Conservation (phyloP, 1,140 invertebrate genomes). For the Magallana gigas region DNA sequence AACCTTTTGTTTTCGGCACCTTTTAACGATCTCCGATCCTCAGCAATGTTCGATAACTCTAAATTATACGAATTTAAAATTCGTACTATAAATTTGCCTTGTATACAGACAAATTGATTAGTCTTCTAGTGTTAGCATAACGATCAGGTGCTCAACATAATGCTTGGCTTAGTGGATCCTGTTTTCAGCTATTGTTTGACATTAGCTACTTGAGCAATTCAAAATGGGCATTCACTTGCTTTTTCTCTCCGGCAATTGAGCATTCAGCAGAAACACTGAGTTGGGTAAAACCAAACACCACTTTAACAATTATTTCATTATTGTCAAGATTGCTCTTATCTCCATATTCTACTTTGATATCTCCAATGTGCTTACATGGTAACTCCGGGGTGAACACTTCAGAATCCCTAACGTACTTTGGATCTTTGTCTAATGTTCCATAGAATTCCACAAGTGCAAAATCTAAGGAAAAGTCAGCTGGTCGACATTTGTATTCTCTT, state of each 20-base stretch:
- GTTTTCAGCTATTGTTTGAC: too few species aligned
- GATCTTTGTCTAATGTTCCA: not conserved
- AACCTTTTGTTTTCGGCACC: too few species aligned
- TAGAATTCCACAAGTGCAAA: not conserved
- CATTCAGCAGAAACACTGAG: slow-evolving; percentile 5
- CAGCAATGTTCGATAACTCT: too few species aligned
- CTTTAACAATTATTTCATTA: not conserved
- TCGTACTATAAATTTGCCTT: too few species aligned
- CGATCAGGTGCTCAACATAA: too few species aligned
- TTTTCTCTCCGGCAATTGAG: not conserved
- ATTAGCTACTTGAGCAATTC: not conserved
- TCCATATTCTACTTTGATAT: not conserved
- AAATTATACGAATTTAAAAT: too few species aligned
- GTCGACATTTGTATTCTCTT: not conserved
- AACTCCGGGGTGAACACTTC: not conserved
- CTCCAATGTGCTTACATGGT: slow-evolving; percentile 6
- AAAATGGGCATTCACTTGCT: not conserved
- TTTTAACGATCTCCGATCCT: too few species aligned
- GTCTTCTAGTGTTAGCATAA: too few species aligned
- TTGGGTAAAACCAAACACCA: not conserved
- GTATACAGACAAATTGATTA: too few species aligned
- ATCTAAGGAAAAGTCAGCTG: not conserved
- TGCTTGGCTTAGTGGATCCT: too few species aligned
- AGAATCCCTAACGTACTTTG: not conserved
- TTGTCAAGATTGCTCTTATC: not conserved